These are phyloP conservation scores for Drosophila incognita DNA, from an alignment of 2,888 invertebrate species.

Conservation along the genomic window DNA sequence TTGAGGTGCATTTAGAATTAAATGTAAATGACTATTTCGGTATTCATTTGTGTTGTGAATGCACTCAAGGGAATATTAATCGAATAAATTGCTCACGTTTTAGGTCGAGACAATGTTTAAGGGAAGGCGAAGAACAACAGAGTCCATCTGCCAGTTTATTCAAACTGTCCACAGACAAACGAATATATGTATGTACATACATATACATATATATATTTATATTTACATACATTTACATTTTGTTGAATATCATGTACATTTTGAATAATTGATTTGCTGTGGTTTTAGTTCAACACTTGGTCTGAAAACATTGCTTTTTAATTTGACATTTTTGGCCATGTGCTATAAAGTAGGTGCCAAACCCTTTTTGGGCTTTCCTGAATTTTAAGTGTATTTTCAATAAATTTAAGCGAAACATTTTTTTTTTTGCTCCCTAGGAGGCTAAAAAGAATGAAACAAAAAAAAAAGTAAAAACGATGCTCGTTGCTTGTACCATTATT, in stretches of 20 bases:
- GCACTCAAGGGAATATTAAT: slow-evolving; percentile 4
- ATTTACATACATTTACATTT: neutral
- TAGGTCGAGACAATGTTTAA: neutral
- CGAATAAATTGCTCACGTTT: neutral
- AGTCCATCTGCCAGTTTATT: neutral
- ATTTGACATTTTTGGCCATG: neutral
- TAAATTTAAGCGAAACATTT: slow-evolving; percentile 19
- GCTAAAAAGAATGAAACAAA: neutral
- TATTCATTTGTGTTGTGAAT: neutral
- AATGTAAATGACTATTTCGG: neutral
- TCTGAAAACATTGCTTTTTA: neutral
- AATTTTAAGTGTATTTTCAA: slow-evolving; percentile 1
- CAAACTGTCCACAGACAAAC: neutral
- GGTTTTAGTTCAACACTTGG: neutral
- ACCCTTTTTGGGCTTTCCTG: neutral
- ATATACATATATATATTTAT: neutral
- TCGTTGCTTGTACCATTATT: neutral
- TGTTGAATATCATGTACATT: neutral
- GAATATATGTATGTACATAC: neutral
- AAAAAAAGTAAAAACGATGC: neutral
- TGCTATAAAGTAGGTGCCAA: neutral
- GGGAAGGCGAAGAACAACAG: neutral
- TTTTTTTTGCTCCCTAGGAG: neutral
- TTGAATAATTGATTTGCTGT: neutral
- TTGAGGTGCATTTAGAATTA: neutral